Percentiles rank a stretch among this genome's conserved stretches.
Conservation (phyloP, 2,888 invertebrate genomes). For the Strigamia transsilvanica region DNA sequence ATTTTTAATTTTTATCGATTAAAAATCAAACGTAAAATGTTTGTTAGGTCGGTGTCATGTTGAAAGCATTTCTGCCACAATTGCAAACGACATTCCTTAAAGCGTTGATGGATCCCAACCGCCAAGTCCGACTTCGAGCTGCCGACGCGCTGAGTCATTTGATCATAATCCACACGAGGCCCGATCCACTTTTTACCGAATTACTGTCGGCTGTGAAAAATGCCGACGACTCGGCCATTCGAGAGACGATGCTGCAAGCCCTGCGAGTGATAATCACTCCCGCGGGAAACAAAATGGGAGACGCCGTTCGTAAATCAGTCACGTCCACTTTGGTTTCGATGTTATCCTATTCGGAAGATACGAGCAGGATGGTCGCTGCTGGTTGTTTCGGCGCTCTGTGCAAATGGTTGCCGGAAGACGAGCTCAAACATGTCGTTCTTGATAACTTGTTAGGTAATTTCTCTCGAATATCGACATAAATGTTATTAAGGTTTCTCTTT, state of each 20-base stretch:
- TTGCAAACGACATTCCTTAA: slow-evolving; percentile 98
- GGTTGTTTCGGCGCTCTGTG: slow-evolving; percentile 89
- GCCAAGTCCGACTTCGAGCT: slow-evolving; percentile 87
- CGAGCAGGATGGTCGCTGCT: slow-evolving; percentile 80
- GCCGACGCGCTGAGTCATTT: slow-evolving; percentile 86
- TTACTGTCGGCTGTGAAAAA: slow-evolving; percentile 85
- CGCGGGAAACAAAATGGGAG: slow-evolving; percentile 89
- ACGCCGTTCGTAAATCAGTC: slow-evolving; percentile 77
- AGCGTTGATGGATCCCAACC: slow-evolving; percentile 87
- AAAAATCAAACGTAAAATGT: neutral
- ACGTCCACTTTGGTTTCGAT: slow-evolving; percentile 72
- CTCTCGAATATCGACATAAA: neutral
- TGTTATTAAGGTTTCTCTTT: too few relatives aligned
- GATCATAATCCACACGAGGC: slow-evolving; percentile 88
- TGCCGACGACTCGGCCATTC: slow-evolving; percentile 83
- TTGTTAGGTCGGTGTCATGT: slow-evolving; percentile 84
- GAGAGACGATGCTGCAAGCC: slow-evolving; percentile 93
- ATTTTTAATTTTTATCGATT: slow-evolving; percentile 51
- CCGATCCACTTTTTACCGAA: slow-evolving; percentile 94
- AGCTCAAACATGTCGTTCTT: slow-evolving; percentile 76
- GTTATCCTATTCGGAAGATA: slow-evolving; percentile 74
- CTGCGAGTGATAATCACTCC: slow-evolving; percentile 83
- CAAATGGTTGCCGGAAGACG: slow-evolving; percentile 76
- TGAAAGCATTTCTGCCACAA: slow-evolving; percentile 98
- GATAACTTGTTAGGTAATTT: slow-evolving; percentile 64